phyloP scores from a whole-genome alignment of 2,888 invertebrate genomes.

The Saturnia pavonia region DNA sequence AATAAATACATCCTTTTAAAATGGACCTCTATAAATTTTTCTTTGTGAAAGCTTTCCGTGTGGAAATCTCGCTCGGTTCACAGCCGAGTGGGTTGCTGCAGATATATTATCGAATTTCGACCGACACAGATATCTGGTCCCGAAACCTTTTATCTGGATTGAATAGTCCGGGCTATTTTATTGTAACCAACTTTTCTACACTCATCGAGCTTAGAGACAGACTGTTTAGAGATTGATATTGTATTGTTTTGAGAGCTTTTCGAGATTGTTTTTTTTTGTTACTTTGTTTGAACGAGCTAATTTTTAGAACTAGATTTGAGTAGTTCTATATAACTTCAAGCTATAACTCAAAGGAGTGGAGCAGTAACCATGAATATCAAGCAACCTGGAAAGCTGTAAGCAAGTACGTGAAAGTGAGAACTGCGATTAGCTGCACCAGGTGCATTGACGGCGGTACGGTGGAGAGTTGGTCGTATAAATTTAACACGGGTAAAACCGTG shows the following conservation, averaged over 20 bases:
- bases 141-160: constrained; percentile 49
- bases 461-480: no score
- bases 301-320: no score
- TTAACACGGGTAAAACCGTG: no score
- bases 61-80: constrained; percentile 4
- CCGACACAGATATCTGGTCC: constrained; percentile 38
- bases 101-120: constrained; percentile 32
- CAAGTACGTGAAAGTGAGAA: no score
- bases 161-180: constrained; percentile 38
- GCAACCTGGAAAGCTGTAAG: no score
- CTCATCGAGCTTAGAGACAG: constrained; percentile 4
- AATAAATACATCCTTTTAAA: neutral
- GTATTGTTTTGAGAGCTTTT: neutral
- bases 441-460: no score
- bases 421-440: no score
- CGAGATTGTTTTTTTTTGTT: neutral
- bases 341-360: no score
- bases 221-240: constrained; percentile 11
- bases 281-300: no score
- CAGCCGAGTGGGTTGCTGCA: constrained; percentile 1
- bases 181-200: constrained; percentile 23
- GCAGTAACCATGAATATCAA: no score
- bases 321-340: no score
- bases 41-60: neutral
- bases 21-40: constrained; percentile 1